A percentile compares a stretch with the other conserved stretches of the same genome.
Conservation (phyloP, 23 tunicate genomes). For the Styela clava region DNA sequence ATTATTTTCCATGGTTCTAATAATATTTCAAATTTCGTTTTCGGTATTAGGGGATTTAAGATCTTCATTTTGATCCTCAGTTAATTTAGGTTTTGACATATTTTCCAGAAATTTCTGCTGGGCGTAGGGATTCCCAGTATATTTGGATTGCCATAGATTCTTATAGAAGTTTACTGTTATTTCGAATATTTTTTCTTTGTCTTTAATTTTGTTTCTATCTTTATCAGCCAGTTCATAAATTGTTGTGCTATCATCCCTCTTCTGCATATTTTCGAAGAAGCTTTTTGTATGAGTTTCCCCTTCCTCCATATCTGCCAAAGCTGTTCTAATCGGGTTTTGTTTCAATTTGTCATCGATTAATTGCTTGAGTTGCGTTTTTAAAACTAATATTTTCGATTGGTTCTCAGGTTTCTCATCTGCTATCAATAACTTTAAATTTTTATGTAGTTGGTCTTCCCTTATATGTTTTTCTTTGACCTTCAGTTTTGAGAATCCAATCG, state of each 20-base stretch:
- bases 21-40: conserved; percentile 6
- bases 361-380: neutral
- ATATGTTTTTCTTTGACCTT: neutral
- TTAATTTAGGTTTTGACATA: too few species aligned
- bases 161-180: conserved; percentile 2
- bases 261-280: conserved; percentile 7
- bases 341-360: neutral
- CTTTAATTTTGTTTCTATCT: neutral
- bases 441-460: neutral
- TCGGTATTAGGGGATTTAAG: neutral
- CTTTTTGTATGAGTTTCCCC: conserved; percentile 26
- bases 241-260: neutral
- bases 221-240: neutral
- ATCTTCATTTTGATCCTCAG: neutral
- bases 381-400: neutral
- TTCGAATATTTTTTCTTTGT: conserved; percentile 1
- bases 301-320: neutral
- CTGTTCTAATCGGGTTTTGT: neutral
- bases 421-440: neutral
- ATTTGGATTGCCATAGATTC: conserved; percentile 18
- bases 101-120: neutral
- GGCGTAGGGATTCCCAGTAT: neutral
- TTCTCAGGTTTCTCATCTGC: neutral
- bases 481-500: neutral
- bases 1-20: neutral